Evolutionary conservation across 2,888 invertebrate species (phyloP).

Genomic region (Tetrapedia diversipes): DNA sequence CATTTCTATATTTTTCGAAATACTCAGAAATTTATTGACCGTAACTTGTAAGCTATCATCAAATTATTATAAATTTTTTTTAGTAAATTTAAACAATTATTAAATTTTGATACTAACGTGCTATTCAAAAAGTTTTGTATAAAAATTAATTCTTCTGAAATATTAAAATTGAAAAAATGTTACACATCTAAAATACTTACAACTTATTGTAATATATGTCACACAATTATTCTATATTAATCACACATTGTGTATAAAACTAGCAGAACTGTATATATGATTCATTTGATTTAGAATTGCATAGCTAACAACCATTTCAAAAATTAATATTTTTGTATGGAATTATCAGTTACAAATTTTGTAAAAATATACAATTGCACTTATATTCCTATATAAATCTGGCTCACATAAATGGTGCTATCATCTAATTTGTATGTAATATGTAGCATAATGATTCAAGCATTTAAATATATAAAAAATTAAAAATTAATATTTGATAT

Average conservation of each 20-base stretch:
- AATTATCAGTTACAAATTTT: conserved; percentile 40
- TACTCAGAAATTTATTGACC: not conserved
- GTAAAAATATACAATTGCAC: conserved; percentile 52
- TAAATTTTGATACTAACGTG: not conserved
- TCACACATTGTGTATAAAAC: conserved; percentile 51
- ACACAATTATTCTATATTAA: conserved; percentile 41
- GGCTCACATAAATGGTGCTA: conserved; percentile 17
- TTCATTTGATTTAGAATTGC: conserved; percentile 37
- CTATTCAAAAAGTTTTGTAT: not conserved
- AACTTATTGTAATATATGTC: conserved; percentile 42
- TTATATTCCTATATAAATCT: conserved; percentile 40
- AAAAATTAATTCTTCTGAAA: conserved; percentile 14
- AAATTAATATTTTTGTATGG: conserved; percentile 30
- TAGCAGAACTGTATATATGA: conserved; percentile 53
- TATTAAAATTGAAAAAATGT: conserved; percentile 27
- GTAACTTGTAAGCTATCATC: not conserved
- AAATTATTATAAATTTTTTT: not conserved
- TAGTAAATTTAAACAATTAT: conserved; percentile 18
- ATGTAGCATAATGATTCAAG: conserved; percentile 22
- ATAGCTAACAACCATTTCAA: conserved; percentile 37
- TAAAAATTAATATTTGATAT: conserved; percentile 21
- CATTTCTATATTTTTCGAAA: conserved; percentile 17
- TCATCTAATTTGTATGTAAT: conserved; percentile 29
- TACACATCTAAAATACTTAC: conserved; percentile 50
- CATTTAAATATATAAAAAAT: conserved; percentile 39